Conservation (phyloP, 2,113 vertebrate genomes). For the Gambusia holbrooki region DNA sequence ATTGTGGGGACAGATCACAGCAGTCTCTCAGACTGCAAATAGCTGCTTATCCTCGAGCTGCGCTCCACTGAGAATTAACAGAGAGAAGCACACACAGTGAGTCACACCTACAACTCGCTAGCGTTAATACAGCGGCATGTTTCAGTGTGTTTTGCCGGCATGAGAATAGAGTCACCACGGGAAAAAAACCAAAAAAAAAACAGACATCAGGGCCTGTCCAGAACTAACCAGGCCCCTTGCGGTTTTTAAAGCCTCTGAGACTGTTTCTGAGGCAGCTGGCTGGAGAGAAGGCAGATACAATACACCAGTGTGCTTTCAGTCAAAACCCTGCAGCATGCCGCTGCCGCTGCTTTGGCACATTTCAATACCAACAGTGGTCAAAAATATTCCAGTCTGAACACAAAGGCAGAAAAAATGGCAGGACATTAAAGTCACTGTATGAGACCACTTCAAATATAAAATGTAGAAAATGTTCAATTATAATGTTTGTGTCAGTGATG, state of each 20-base stretch:
- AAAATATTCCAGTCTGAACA: conserved; percentile 17
- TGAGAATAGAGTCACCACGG: conserved; percentile 31
- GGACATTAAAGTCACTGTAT: conserved; percentile 8
- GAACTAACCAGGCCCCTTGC: conserved; percentile 50
- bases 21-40: conserved; percentile 48
- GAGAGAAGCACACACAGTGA: not conserved
- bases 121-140: conserved; percentile 36
- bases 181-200: conserved; percentile 20
- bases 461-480: not conserved
- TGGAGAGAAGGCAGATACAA: conserved; percentile 52
- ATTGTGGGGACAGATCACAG: conserved; percentile 48
- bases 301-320: conserved; percentile 54
- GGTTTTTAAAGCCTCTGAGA: conserved; percentile 45
- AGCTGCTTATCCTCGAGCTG: conserved; percentile 42
- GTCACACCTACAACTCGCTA: conserved; percentile 2
- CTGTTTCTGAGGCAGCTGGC: conserved; percentile 49
- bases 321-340: conserved; percentile 30
- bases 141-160: conserved; percentile 47
- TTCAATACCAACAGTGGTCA: conserved; percentile 40
- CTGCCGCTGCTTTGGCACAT: conserved; percentile 31
- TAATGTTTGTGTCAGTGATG: conserved; percentile 1
- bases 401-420: not conserved
- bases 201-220: conserved; percentile 43
- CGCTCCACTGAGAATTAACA: conserved; percentile 15
- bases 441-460: conserved; percentile 2